phyloP scores from a whole-genome alignment of 2,888 invertebrate genomes.

The Ferrisia virgata region DNA sequence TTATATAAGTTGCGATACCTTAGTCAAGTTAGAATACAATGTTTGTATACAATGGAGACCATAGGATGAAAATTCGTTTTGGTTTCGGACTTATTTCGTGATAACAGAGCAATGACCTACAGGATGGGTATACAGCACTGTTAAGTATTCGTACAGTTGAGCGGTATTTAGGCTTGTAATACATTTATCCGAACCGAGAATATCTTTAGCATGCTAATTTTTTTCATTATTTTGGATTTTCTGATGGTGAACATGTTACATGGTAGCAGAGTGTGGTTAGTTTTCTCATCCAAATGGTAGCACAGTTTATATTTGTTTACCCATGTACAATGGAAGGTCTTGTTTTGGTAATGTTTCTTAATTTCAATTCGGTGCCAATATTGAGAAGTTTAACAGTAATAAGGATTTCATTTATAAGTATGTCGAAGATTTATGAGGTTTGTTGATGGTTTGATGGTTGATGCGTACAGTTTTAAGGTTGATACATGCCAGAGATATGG shows the following conservation, averaged over 20 bases:
- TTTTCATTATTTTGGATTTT: background rate
- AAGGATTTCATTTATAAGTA: background rate
- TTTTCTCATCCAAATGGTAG: background rate
- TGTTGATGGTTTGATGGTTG: background rate
- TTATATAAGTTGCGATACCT: constrained; percentile 3
- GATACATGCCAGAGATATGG: background rate
- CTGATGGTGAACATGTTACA: too few species aligned
- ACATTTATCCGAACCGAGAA: background rate
- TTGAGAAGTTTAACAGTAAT: background rate
- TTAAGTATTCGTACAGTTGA: background rate
- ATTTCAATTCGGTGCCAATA: too few species aligned
- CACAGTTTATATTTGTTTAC: background rate
- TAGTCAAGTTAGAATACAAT: background rate
- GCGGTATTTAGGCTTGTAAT: background rate
- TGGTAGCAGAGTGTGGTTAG: background rate
- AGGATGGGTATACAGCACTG: background rate
- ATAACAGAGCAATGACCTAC: constrained; percentile 33
- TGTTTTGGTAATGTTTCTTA: background rate
- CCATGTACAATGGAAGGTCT: background rate
- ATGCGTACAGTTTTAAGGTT: too few species aligned
- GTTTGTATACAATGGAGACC: constrained; percentile 18
- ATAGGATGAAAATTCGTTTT: constrained; percentile 35
- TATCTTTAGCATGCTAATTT: background rate
- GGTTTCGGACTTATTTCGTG: constrained; percentile 29
- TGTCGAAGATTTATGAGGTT: background rate